Percentiles rank a stretch among this genome's conserved stretches.
These are phyloP conservation scores for Polymixis lichenea DNA, from an alignment of 2,888 invertebrate species.

Conservation along the genomic window DNA sequence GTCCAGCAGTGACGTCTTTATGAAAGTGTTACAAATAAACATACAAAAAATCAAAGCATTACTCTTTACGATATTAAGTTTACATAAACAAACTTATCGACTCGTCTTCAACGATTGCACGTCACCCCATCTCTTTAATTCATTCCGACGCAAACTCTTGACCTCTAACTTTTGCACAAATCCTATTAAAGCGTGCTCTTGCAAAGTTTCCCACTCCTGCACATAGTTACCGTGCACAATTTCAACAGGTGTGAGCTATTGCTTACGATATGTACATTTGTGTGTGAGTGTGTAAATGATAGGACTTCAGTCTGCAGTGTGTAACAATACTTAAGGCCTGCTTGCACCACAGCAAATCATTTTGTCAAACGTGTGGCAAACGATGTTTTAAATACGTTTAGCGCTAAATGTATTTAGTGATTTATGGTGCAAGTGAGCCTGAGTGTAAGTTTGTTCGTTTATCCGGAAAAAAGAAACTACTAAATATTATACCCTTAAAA, in stretches of 20 bases:
- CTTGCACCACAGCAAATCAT: not conserved
- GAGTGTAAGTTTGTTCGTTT: not conserved
- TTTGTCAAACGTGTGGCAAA: not conserved
- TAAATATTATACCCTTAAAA: not conserved
- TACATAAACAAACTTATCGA: not conserved
- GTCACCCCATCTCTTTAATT: conserved; percentile 11
- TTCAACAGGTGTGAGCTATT: conserved; percentile 50
- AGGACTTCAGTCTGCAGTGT: too few relatives aligned
- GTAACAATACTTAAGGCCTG: not conserved
- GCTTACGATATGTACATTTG: too few relatives aligned
- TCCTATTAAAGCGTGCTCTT: conserved; percentile 38
- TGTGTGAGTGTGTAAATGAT: too few relatives aligned
- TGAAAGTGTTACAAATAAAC: too few relatives aligned
- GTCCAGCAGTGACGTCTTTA: too few relatives aligned
- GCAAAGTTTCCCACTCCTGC: conserved; percentile 33
- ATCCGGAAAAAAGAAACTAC: not conserved
- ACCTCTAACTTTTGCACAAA: conserved; percentile 48
- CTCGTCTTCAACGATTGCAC: not conserved
- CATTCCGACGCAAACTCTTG: conserved; percentile 15
- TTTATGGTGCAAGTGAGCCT: not conserved
- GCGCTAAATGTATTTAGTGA: not conserved
- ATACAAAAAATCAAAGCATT: too few relatives aligned
- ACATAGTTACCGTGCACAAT: conserved; percentile 5
- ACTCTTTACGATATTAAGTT: too few relatives aligned
- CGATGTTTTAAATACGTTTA: not conserved